Percentiles rank a stretch among this genome's conserved stretches.
Evolutionary conservation across 2,888 invertebrate species (phyloP).

Genomic region (Macroteleia sp.): DNA sequence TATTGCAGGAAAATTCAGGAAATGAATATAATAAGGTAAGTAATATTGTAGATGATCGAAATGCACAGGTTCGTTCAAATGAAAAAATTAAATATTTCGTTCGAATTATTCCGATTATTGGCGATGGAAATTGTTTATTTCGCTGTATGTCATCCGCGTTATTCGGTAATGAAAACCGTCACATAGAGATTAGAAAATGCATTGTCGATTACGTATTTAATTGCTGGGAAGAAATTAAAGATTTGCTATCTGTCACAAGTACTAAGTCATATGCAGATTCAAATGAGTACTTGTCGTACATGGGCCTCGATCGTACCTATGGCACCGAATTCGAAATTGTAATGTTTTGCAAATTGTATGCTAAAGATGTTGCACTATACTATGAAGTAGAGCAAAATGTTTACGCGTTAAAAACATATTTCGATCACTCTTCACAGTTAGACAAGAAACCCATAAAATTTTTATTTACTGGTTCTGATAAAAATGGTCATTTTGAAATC

Average conservation of each 20-base stretch:
- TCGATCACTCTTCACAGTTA: too few relatives aligned
- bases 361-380: neutral
- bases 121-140: constrained; percentile 9
- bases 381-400: neutral
- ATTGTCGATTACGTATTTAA: too few relatives aligned
- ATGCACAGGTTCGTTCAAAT: too few relatives aligned
- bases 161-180: constrained; percentile 27
- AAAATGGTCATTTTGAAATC: neutral
- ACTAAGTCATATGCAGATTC: too few relatives aligned
- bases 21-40: too few relatives aligned
- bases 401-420: neutral
- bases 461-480: neutral
- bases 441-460: too few relatives aligned
- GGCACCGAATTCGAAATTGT: neutral
- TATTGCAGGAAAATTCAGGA: too few relatives aligned
- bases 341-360: neutral
- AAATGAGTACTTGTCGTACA: neutral
- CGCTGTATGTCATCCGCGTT: constrained; percentile 47
- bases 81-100: too few relatives aligned
- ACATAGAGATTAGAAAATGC: too few relatives aligned
- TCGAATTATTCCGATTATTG: neutral
- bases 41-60: too few relatives aligned
- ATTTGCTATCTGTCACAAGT: too few relatives aligned
- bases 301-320: neutral
- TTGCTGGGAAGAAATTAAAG: too few relatives aligned